A percentile compares a stretch with the other conserved stretches of the same genome.
phyloP scores from a whole-genome alignment of 2,888 invertebrate species.

The Deladenus siricidicola region DNA sequence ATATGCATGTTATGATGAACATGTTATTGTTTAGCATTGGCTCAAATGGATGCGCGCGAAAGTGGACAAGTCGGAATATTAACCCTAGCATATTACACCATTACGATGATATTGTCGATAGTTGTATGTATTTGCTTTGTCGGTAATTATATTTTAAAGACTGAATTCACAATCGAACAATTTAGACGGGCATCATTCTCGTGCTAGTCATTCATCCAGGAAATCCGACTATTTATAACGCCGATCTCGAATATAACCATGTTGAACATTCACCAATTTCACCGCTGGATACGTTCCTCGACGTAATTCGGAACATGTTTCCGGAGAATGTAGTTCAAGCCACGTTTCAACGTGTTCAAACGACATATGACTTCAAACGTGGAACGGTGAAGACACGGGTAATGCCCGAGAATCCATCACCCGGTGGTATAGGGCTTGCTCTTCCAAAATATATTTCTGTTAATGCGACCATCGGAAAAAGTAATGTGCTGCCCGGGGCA shows the following conservation, averaged over 20 bases:
- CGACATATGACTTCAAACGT: conserved; percentile 27
- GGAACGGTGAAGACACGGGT: not conserved
- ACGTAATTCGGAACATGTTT: conserved; percentile 83
- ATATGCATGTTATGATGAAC: not conserved
- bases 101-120: conserved; percentile 63
- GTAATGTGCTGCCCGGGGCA: not conserved
- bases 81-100: conserved; percentile 63
- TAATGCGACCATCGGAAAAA: not conserved
- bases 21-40: conserved; percentile 36
- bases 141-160: not conserved
- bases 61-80: conserved; percentile 60
- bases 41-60: conserved; percentile 52
- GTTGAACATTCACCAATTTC: conserved; percentile 45
- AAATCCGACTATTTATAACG: conserved; percentile 55
- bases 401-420: not conserved
- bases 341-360: conserved; percentile 52
- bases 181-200: conserved; percentile 60
- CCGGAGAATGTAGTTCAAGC: conserved; percentile 87
- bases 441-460: not conserved
- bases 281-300: conserved; percentile 72
- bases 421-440: not conserved
- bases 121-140: conserved; percentile 54
- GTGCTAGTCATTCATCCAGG: conserved; percentile 65
- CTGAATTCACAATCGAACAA: not conserved
- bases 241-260: conserved; percentile 23